Evolutionary conservation across 1,140 invertebrate species (phyloP).

Genomic region (Dreissena rostriformis): DNA sequence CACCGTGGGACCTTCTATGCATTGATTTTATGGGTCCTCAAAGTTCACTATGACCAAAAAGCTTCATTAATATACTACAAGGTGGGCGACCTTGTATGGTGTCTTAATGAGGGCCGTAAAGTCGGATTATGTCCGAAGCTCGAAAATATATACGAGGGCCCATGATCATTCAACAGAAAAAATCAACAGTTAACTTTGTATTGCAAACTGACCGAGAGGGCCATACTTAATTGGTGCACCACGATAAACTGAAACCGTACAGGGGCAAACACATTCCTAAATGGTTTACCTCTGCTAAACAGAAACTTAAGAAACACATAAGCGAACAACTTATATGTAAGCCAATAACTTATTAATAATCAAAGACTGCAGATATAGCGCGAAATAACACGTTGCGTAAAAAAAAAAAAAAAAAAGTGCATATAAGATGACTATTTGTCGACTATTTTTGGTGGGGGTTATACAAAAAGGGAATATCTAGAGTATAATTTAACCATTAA

Average conservation of each 20-base stretch:
- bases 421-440: too few species aligned
- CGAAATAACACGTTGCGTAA: too few species aligned
- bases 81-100: slow-evolving; percentile 15
- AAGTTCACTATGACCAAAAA: background rate
- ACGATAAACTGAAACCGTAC: background rate
- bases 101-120: background rate
- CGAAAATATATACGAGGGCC: background rate
- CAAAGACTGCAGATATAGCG: too few species aligned
- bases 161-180: background rate
- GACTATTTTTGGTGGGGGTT: too few species aligned
- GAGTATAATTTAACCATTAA: too few species aligned
- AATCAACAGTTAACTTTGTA: background rate
- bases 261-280: background rate
- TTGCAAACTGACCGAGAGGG: background rate
- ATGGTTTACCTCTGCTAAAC: too few species aligned
- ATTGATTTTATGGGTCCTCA: background rate
- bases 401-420: too few species aligned
- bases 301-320: too few species aligned
- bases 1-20: too few species aligned
- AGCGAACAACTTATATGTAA: too few species aligned
- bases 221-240: background rate
- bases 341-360: too few species aligned
- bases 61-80: background rate
- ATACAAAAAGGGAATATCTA: too few species aligned
- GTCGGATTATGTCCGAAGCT: background rate